Evolutionary conservation across 1,140 invertebrate species (phyloP).

Genomic region (Arion vulgaris): DNA sequence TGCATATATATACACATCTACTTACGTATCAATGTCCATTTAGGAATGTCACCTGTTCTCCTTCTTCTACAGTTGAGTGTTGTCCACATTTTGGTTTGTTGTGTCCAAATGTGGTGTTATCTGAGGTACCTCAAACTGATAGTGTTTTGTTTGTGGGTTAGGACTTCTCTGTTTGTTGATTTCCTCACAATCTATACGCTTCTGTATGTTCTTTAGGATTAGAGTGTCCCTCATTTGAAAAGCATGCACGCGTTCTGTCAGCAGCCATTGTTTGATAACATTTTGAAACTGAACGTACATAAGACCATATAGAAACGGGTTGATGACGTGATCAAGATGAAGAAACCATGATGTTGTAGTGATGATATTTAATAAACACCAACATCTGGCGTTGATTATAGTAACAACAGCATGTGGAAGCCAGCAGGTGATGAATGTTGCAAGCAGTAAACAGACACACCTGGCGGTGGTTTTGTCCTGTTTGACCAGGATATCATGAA

Average conservation of each 20-base stretch:
- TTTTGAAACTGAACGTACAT: slow-evolving; percentile 34
- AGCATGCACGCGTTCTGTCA: slow-evolving; percentile 25
- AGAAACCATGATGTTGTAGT: slow-evolving; percentile 28
- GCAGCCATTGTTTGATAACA: slow-evolving; percentile 38
- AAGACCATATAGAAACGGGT: slow-evolving; percentile 32
- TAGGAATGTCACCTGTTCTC: not conserved
- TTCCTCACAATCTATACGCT: slow-evolving; percentile 13
- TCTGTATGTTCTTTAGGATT: slow-evolving; percentile 36
- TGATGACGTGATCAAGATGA: slow-evolving; percentile 17
- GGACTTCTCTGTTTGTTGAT: slow-evolving; percentile 18
- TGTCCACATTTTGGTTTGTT: not conserved
- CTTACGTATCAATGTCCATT: too few relatives aligned
- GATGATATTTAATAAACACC: not conserved
- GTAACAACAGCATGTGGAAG: slow-evolving; percentile 24
- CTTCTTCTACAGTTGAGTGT: slow-evolving; percentile 4
- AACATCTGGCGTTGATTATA: slow-evolving; percentile 17
- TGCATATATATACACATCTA: too few relatives aligned
- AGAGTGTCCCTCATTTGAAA: slow-evolving; percentile 35
- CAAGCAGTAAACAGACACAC: slow-evolving; percentile 28
- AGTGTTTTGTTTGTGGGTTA: not conserved
- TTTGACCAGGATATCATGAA: slow-evolving; percentile 34
- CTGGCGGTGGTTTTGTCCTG: slow-evolving; percentile 24
- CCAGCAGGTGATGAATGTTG: slow-evolving; percentile 19
- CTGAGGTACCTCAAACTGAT: slow-evolving; percentile 2
- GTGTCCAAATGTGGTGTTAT: not conserved